Conservation (phyloP, 1,140 invertebrate genomes). For the Copidosoma floridanum region DNA sequence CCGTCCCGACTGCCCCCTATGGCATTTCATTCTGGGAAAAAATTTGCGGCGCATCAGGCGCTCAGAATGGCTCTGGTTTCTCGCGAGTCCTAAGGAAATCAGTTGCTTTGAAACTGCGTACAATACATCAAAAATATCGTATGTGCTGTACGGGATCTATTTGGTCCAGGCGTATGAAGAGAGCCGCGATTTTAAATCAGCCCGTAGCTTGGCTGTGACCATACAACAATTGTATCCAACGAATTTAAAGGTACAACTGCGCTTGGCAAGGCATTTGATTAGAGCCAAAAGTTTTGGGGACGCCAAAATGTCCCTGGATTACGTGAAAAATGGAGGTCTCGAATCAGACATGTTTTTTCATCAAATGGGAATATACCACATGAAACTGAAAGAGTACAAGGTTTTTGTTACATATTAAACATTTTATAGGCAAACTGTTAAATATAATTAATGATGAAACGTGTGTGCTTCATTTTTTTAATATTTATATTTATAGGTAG, state of each 20-base stretch:
- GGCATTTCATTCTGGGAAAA: constrained; percentile 10
- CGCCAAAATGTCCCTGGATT: neutral
- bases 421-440: too few species aligned
- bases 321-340: neutral
- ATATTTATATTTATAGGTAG: neutral
- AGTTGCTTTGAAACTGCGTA: neutral
- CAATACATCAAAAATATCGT: neutral
- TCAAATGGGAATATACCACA: neutral
- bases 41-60: neutral
- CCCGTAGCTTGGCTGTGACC: neutral
- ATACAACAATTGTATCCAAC: neutral
- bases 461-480: too few species aligned
- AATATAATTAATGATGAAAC: too few species aligned
- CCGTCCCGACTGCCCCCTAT: neutral
- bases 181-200: neutral
- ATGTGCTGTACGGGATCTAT: neutral
- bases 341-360: neutral
- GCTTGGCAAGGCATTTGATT: constrained; percentile 1
- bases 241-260: neutral
- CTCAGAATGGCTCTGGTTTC: too few species aligned
- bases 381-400: neutral
- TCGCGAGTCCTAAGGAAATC: neutral
- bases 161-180: neutral
- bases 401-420: too few species aligned
- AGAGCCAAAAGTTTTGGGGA: neutral